Evolutionary conservation across 2,113 vertebrate species (phyloP), one percentile per base, ranked within the genome.

Genomic region (Myotis brandtii): DNA sequence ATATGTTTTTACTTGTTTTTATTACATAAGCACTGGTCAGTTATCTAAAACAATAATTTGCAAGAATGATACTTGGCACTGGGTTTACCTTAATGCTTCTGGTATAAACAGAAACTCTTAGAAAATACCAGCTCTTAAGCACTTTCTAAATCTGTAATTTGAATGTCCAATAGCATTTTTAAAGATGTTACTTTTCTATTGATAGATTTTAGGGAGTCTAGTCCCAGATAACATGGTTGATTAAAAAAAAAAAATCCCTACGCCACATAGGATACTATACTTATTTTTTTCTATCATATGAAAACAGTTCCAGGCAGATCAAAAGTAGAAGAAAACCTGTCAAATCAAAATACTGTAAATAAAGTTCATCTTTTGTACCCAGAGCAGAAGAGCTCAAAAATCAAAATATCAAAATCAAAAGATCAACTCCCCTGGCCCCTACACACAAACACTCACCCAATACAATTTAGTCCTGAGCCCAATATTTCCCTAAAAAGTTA

Each of bases 31-130:
- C 98, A 98, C 98, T 98, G 98, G 97, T 98, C 98, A 98, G 94
- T 99, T 98, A 98, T 97, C 98, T 98, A 97, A 98, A 98, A 98
- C 93, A 98, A 97, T 98, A 98, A 98, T 98, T 98, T 98, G 98
- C 97, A 98, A 97, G 98, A 99, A 99, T 98, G 79, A 62, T 98
- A 98, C 98, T 99, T 99, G 99, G 99, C 98, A 99, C 98, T 98
- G 98, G 97, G 98, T 98, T 98, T 98, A 98, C 97, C 96, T 95
- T 98, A 98, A 97, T 97, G 97, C 97, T 98, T 98, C 97, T 92
- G 93, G 97, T 97, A 93, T 91, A 98, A 97, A 98, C 86, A 98
- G 96, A 97, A 98, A 96, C 97, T 98, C 95, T 98, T 96, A 96
- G 91, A 97, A 96, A 99, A 98, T 94, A 98, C 97, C 98, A 97